Conservation (phyloP, 2,797 vertebrate genomes). For the Microctenopoma steveboyesi region DNA sequence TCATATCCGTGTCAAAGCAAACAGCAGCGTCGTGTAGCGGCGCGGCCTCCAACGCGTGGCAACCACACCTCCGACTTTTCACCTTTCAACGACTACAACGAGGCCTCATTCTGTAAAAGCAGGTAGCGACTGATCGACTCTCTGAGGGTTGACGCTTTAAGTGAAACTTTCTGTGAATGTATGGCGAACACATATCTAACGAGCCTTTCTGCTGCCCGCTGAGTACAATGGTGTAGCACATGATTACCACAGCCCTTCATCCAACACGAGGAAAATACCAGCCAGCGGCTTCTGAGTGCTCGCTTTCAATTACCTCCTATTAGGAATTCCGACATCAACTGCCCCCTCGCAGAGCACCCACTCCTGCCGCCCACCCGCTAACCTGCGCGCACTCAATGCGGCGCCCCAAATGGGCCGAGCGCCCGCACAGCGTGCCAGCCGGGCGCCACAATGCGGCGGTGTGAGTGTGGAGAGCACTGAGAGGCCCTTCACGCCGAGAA, state of each 20-base stretch:
- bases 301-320: slow-evolving; percentile 81
- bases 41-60: not conserved
- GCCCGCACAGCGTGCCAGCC: slow-evolving; percentile 55
- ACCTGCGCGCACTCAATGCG: slow-evolving; percentile 73
- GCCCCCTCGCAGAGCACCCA: slow-evolving; percentile 62
- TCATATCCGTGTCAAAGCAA: slow-evolving; percentile 5
- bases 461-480: slow-evolving; percentile 74
- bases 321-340: slow-evolving; percentile 73
- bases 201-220: slow-evolving; percentile 28
- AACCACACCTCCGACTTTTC: slow-evolving; percentile 12
- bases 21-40: not conserved
- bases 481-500: slow-evolving; percentile 68
- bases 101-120: slow-evolving; percentile 33
- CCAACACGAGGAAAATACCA: slow-evolving; percentile 53
- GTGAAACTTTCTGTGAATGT: not conserved
- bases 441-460: slow-evolving; percentile 68
- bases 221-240: slow-evolving; percentile 70
- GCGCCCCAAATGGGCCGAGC: slow-evolving; percentile 62
- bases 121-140: slow-evolving; percentile 13
- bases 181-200: slow-evolving; percentile 37
- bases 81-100: slow-evolving; percentile 40
- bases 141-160: slow-evolving; percentile 4
- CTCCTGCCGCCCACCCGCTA: slow-evolving; percentile 76
- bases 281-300: slow-evolving; percentile 67
- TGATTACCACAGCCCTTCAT: slow-evolving; percentile 68